Conservation (phyloP, 2,113 vertebrate genomes). For the Cygnus buccinator region DNA sequence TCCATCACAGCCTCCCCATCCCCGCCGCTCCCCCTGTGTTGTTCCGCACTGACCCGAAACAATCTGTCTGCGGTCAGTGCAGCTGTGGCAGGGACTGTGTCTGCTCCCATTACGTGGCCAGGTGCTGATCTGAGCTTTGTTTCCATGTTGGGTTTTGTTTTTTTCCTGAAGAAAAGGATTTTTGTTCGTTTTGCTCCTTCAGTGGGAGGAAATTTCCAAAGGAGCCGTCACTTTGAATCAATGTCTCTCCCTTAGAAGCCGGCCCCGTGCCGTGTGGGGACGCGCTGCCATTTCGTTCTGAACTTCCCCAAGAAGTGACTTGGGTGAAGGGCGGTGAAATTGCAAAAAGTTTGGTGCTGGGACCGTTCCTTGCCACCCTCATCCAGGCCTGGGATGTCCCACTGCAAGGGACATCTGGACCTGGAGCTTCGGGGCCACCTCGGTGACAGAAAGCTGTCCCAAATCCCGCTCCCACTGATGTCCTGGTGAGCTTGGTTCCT, state of each 20-base stretch:
- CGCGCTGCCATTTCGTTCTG: accelerated
- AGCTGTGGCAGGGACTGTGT: accelerated
- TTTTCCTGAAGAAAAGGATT: neutral
- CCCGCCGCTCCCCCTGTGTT: neutral
- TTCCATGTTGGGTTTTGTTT: neutral
- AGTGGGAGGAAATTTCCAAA: neutral
- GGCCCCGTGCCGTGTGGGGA: accelerated
- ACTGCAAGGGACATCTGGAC: neutral
- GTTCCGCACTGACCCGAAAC: constrained; percentile 45
- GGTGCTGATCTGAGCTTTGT: neutral
- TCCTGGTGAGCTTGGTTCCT: neutral
- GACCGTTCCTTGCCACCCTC: neutral
- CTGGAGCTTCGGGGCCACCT: neutral
- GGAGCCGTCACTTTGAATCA: neutral
- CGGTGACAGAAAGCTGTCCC: neutral
- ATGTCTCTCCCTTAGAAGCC: accelerated
- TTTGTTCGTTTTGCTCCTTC: neutral
- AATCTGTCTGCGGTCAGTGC: neutral
- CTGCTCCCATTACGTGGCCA: neutral
- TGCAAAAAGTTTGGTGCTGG: neutral
- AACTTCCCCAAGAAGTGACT: accelerated
- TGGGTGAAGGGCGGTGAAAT: accelerated
- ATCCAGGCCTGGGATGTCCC: neutral
- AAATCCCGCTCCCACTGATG: neutral
- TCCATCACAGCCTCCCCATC: neutral